Evolutionary conservation across 1,140 invertebrate genomes (phyloP), one percentile per base, ranked within the genome.

Genomic region (Belonocnema kinseyi): DNA sequence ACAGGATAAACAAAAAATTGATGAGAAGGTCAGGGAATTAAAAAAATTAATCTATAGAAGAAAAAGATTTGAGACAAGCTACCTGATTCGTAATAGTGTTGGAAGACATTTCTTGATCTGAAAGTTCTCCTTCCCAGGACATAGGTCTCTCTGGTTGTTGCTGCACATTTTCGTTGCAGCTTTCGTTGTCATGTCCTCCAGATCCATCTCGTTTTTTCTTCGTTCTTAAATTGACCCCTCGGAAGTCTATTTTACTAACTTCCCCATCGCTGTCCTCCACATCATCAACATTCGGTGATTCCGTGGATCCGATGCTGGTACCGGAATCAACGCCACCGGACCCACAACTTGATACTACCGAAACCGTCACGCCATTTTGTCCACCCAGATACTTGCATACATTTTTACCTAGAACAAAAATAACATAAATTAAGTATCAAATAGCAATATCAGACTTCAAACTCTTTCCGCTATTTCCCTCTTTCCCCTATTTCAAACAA

Each of bases 101-200:
- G 78, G 91, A 92, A 85, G 92, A 91, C 92, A 93, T 92, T 86
- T 95, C 94, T 74, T 94, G 93, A 84, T 97, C 96, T 1, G 96
- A 97, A 0, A 97, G 91, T 89, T 97, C 96, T 16, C 97, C 96
- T 88, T 97, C 96, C 97, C 96, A 97, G 3, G 96, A 97, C 96
- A 97, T 97, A 16, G 96, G 97, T 52, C 96, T 89, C 82, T 94
- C 93, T 10, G 91, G 90, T 74, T 92, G 91, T 56, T 88, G 88
- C 17, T 89, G 88, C 26, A 90, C 82, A 19, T 83, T 77, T 54
- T 88, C 88, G 54, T 89, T 87, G 7, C 84, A 84, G 17, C 82
- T 83, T 2, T 88, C 86, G 21, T 81, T 85, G 61, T 88, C 84
- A n/a, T 85, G 83, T 21, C 82, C 85, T 11, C 61, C 75, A 8